Evolutionary conservation across 2,113 vertebrate species (phyloP), one percentile per base, ranked within the genome.

Genomic region (Kryptolebias marmoratus): DNA sequence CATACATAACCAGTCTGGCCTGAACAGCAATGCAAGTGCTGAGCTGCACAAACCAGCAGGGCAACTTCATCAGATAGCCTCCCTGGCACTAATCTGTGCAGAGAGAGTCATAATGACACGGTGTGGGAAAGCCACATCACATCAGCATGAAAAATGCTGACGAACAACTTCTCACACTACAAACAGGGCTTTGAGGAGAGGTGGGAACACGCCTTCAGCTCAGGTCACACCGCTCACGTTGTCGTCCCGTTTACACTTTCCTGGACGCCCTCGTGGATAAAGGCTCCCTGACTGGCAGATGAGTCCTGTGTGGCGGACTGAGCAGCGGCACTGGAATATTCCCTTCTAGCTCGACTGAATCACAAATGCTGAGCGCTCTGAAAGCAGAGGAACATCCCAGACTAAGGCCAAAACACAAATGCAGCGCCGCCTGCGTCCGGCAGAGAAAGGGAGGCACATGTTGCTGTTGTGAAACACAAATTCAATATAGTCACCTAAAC

Each of bases 361-460:
- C 67, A 73, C 89, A 92, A 93, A 69, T 65, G 89, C 87, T 93
- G 90, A 93, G 90, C 89, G 71, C 77, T 84, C 82, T 91, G 77
- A 91, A 93, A 85, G 79, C 87, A 83, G 89, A 89, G 82, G 87
- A 93, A 91, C 15, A 30, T 71, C 90, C 85, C 27, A 85, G 90
- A 92, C 81, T 73, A 65, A 73, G 85, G 77, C 79, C 77, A 70
- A 88, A 83, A 93, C 89, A 93, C 93, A 90, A 22, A 22, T 22
- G 84, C 89, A 62, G 55, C 42, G 67, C 86, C 89, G 80, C 84
- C 77, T 71, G 60, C 84, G 79, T 60, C 36, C 57, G 63, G 68
- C 45, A 62, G 49, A 73, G 42, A 73, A n/a, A 69, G 54, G 71
- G 73, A 68, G n/a, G 79, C 81, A 85, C 83, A 82, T 87, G 86